Percentiles rank a stretch among this genome's conserved stretches.
Conservation (phyloP, 2,888 invertebrate genomes). For the Scaptomyza flava region DNA sequence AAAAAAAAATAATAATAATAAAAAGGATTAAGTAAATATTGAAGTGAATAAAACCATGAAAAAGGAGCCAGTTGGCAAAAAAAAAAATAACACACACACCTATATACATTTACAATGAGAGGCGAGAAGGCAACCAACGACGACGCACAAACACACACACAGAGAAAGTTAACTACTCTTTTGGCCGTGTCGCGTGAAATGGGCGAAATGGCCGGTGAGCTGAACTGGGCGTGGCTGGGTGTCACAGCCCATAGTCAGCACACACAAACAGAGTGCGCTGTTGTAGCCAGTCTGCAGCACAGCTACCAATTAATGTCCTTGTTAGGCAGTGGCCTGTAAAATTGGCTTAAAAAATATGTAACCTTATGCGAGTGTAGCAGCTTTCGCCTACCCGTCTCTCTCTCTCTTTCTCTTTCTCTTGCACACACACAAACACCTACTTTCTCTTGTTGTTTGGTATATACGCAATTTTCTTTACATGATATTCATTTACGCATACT, state of each 20-base stretch:
- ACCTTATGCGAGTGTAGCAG: slow-evolving; percentile 67
- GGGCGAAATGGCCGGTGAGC: slow-evolving; percentile 39
- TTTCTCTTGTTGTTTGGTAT: slow-evolving; percentile 18
- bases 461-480: slow-evolving; percentile 31
- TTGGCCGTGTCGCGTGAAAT: slow-evolving; percentile 65
- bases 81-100: slow-evolving; percentile 35
- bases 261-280: slow-evolving; percentile 1
- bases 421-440: too few species aligned
- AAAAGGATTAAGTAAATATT: slow-evolving; percentile 81
- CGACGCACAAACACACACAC: slow-evolving; percentile 5
- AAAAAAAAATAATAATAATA: slow-evolving; percentile 34
- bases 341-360: slow-evolving; percentile 80
- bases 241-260: slow-evolving; percentile 17
- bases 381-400: background rate
- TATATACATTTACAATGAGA: slow-evolving; percentile 13
- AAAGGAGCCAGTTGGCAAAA: slow-evolving; percentile 62
- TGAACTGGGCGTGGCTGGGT: slow-evolving; percentile 35
- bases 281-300: slow-evolving; percentile 51
- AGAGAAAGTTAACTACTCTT: slow-evolving; percentile 73
- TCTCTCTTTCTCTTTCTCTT: too few species aligned
- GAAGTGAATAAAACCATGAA: slow-evolving; percentile 77
- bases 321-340: slow-evolving; percentile 82
- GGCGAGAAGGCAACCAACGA: slow-evolving; percentile 17
- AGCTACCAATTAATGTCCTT: slow-evolving; percentile 82
- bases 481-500: background rate